Percentiles rank a stretch among this genome's conserved stretches.
Evolutionary conservation across 1,140 invertebrate species (phyloP).

Genomic region (Temnothorax longispinosus): DNA sequence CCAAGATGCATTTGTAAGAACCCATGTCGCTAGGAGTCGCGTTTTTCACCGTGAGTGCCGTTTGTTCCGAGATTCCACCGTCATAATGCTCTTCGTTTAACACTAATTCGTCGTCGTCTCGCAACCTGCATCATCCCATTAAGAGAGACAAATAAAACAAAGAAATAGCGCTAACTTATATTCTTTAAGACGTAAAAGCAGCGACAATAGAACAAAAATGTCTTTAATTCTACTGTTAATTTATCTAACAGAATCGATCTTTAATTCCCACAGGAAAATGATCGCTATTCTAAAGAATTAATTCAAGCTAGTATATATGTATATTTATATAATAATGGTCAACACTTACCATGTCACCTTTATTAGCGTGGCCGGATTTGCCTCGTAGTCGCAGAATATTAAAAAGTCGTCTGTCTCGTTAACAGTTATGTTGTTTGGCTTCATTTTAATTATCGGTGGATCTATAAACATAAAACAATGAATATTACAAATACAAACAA

Average conservation of each 20-base stretch:
- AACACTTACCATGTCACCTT: constrained; percentile 91
- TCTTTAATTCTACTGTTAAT: not conserved
- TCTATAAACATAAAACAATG: constrained; percentile 86
- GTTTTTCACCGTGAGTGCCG: constrained; percentile 91
- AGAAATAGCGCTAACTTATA: not conserved
- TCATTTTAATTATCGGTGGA: constrained; percentile 92
- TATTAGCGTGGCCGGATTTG: constrained; percentile 91
- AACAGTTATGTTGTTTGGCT: constrained; percentile 90
- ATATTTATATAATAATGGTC: not conserved
- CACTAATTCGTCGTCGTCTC: constrained; percentile 89
- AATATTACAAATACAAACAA: not conserved
- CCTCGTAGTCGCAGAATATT: constrained; percentile 92
- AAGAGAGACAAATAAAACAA: not conserved
- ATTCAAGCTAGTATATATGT: not conserved
- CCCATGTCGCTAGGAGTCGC: constrained; percentile 92
- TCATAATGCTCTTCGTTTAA: constrained; percentile 90
- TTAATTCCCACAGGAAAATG: not conserved
- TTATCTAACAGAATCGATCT: not conserved
- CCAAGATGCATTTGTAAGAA: constrained; percentile 92
- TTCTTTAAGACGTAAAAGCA: not conserved
- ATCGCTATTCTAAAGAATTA: not conserved
- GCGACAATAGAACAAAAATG: not conserved
- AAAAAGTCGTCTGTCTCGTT: constrained; percentile 92
- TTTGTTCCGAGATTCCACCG: constrained; percentile 91
- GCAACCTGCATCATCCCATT: constrained; percentile 87